These are phyloP conservation scores for Amphipyra tragopoginis DNA, from an alignment of 2,888 invertebrate species.

Conservation along the genomic window DNA sequence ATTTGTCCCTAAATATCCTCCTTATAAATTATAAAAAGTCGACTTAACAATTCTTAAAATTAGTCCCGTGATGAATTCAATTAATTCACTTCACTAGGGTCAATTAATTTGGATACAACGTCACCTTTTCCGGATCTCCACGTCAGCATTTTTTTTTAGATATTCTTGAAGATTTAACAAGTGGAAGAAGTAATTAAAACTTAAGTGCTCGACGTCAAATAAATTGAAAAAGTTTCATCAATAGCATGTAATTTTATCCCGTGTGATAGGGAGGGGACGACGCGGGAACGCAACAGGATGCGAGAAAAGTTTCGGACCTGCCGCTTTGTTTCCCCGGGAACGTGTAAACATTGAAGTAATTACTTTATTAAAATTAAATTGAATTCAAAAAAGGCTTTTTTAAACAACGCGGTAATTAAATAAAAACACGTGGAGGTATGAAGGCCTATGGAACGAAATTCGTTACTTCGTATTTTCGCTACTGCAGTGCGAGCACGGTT, in stretches of 20 bases:
- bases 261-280: constrained; percentile 22
- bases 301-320: constrained; percentile 15
- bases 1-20: constrained; percentile 10
- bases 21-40: constrained; percentile 28
- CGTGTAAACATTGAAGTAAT: constrained; percentile 42
- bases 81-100: constrained; percentile 35
- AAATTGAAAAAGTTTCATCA: constrained; percentile 71
- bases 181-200: constrained; percentile 67
- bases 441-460: background rate
- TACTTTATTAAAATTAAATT: constrained; percentile 36
- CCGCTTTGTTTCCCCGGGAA: constrained; percentile 22
- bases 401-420: constrained; percentile 29
- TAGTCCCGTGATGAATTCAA: constrained; percentile 41
- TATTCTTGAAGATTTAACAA: constrained; percentile 49
- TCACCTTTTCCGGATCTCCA: constrained; percentile 18
- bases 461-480: background rate
- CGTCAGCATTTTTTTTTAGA: constrained; percentile 34
- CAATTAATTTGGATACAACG: constrained; percentile 51
- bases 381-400: constrained; percentile 7
- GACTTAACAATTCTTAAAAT: constrained; percentile 30
- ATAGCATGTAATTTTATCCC: constrained; percentile 47
- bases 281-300: constrained; percentile 2
- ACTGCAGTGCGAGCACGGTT: too few species aligned
- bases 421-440: constrained; percentile 21
- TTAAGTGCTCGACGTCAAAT: constrained; percentile 62